These are phyloP conservation scores for Fukomys damarensis DNA, from an alignment of 2,113 vertebrate species.

Conservation along the genomic window DNA sequence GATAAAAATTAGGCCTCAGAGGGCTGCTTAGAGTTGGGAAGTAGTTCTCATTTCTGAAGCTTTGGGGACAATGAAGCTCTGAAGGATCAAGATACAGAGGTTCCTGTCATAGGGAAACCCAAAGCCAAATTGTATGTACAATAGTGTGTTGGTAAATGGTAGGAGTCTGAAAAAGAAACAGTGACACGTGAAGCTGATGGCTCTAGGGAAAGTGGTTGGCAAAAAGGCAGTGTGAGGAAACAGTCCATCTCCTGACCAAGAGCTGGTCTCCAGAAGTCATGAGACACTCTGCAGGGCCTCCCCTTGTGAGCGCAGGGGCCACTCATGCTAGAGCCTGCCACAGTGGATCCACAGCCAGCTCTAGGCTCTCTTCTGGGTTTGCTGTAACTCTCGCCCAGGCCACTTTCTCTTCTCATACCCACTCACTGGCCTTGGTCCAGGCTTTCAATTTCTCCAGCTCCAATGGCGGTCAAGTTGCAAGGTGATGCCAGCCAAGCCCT, in stretches of 20 bases:
- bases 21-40: background rate
- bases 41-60: slow-evolving; percentile 41
- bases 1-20: slow-evolving; percentile 7
- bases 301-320: background rate
- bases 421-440: background rate
- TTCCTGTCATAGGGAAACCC: background rate
- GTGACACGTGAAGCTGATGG: rapidly evolving
- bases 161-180: background rate
- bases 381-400: background rate
- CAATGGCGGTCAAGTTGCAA: background rate
- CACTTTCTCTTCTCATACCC: background rate
- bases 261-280: background rate
- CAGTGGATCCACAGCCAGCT: background rate
- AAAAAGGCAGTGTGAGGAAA: background rate
- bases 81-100: background rate
- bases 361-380: background rate
- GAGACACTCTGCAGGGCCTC: background rate
- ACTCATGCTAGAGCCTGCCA: background rate
- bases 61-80: slow-evolving; percentile 10
- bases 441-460: background rate
- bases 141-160: background rate
- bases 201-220: background rate
- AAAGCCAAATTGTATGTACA: background rate
- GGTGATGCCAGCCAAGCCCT: background rate
- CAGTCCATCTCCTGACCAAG: background rate